Evolutionary conservation across 2,113 vertebrate genomes (phyloP).

Genomic region (Phocoena phocoena): DNA sequence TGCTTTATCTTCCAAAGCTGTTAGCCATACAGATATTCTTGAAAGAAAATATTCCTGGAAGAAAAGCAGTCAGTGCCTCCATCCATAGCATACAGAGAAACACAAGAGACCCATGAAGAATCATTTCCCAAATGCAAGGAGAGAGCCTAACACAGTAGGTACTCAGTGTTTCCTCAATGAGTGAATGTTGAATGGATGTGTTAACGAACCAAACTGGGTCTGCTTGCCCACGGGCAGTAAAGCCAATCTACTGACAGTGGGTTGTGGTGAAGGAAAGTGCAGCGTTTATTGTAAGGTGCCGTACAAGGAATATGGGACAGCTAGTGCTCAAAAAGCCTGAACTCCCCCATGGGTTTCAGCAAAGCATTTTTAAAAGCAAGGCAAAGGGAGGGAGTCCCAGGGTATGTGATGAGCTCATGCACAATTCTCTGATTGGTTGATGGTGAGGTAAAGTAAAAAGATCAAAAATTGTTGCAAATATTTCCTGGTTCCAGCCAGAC

Average conservation of each 20-base stretch:
- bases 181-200: not conserved
- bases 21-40: not conserved
- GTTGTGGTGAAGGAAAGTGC: not conserved
- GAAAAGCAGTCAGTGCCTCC: not conserved
- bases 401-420: not conserved
- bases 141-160: not conserved
- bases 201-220: not conserved
- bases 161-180: not conserved
- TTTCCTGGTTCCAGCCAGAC: too few relatives aligned
- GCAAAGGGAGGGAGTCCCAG: not conserved
- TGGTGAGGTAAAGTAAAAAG: not conserved
- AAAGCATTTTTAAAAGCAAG: not conserved
- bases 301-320: not conserved
- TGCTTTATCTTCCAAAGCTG: not conserved
- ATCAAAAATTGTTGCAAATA: not conserved
- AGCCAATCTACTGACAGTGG: not conserved
- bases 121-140: not conserved
- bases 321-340: not conserved
- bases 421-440: not conserved
- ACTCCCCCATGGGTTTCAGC: not conserved
- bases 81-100: not conserved
- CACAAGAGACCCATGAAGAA: not conserved
- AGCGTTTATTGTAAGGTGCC: not conserved
- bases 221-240: not conserved
- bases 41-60: not conserved